Percentiles rank a stretch among this genome's conserved stretches.
Evolutionary conservation across 2,113 vertebrate genomes (phyloP).

Genomic region (Ciconia stormi): DNA sequence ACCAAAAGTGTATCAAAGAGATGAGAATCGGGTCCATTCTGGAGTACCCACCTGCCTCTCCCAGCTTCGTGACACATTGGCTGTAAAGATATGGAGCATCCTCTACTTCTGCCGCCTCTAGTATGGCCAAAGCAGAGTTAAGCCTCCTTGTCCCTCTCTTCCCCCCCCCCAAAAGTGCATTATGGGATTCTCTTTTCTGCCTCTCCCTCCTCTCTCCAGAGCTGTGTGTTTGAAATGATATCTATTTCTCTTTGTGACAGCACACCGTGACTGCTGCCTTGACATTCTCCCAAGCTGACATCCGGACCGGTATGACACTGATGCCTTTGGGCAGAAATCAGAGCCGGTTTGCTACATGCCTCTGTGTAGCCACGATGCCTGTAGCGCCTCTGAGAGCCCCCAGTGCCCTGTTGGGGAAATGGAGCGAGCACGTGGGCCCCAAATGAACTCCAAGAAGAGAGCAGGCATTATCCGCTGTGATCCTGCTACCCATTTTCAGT

Average conservation of each 20-base stretch:
- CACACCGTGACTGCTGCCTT: slow-evolving; percentile 77
- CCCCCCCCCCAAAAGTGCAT: not conserved
- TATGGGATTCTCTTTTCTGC: slow-evolving; percentile 35
- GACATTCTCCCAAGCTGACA: slow-evolving; percentile 83
- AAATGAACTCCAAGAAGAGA: slow-evolving; percentile 69
- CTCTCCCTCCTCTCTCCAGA: slow-evolving; percentile 21
- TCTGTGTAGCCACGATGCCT: not conserved
- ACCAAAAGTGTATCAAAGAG: not conserved
- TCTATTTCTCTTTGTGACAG: slow-evolving; percentile 92
- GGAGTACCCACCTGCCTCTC: not conserved
- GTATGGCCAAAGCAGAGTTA: slow-evolving; percentile 13
- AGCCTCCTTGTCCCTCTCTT: not conserved
- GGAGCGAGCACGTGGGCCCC: slow-evolving; percentile 52
- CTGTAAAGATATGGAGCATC: not conserved
- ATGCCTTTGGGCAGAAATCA: slow-evolving; percentile 90
- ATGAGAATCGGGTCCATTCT: not conserved
- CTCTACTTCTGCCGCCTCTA: not conserved
- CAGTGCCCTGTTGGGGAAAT: slow-evolving; percentile 32
- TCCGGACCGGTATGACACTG: slow-evolving; percentile 80
- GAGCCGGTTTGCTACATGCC: slow-evolving; percentile 83
- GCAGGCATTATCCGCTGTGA: not conserved
- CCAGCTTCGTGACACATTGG: not conserved
- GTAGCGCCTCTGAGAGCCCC: slow-evolving; percentile 55
- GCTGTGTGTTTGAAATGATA: slow-evolving; percentile 84
- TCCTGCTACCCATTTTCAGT: not conserved